Evolutionary conservation across 2,888 invertebrate species (phyloP), one percentile per base, ranked within the genome.

Genomic region (Lepidochrysops patricia): DNA sequence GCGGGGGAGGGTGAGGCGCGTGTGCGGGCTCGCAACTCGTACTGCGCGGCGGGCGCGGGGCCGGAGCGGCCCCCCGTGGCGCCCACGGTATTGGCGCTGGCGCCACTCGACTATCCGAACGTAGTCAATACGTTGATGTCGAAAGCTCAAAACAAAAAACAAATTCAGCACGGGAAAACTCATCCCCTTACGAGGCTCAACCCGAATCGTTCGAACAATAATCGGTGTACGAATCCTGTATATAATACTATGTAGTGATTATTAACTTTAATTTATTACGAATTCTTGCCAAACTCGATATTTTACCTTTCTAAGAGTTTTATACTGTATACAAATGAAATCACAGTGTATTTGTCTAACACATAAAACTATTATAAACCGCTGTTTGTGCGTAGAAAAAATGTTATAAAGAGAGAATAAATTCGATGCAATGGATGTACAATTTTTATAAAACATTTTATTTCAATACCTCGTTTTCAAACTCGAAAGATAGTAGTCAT

Each of bases 181-280:
- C 97, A 97, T 91, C 97, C 97, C 68, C 91, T 97, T 76, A 94
- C 96, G 74, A 94, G 94, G 92, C 92, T 97, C 84, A 94, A 93
- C 88, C 91, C 94, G 84, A 93, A 91, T 82, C 93, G 94, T 90
- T 93, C 88, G 91, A 93, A 88, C 79, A 88, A 84, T 81, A 87
- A 29, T 23, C 58, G 91, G 87, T 91, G 92, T 86, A 94, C 94
- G 85, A 94, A 95, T 90, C 92, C 94, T 77, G 94, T 96, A 84
- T 96, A 95, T 89, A 96, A 96, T 91, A 96, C 96, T 77, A 96
- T 96, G 96, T 96, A 94, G 93, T 77, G 81, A 83, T 81, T 85
- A 82, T 79, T 81, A 77, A 78, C 81, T 84, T 84, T 86, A 82
- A 85, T 86, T 85, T 86, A 85, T 87, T 86, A 82, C 84, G 80